phyloP scores from a whole-genome alignment of 2,113 vertebrate genomes.

The Limnothrissa miodon region DNA sequence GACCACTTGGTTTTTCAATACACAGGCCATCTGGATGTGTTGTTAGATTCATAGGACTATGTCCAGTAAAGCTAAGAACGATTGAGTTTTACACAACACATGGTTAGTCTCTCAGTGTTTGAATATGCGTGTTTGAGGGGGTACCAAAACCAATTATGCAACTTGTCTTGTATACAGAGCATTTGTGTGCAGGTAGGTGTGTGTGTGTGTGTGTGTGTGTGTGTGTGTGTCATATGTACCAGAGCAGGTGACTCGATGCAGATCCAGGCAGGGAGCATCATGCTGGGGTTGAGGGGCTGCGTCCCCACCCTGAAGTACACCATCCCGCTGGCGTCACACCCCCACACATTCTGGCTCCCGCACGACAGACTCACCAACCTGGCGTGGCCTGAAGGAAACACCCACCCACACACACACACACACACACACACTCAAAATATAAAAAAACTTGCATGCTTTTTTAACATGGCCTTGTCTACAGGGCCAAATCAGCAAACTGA shows the following conservation, averaged over 20 bases:
- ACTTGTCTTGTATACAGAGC: too few species aligned
- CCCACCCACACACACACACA: slow-evolving; percentile 24
- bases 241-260: slow-evolving; percentile 88
- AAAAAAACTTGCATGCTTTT: not conserved
- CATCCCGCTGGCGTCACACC: slow-evolving; percentile 83
- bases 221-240: slow-evolving; percentile 66
- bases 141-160: too few species aligned
- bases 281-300: slow-evolving; percentile 92
- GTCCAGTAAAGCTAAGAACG: not conserved
- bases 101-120: not conserved
- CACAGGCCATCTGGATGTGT: too few species aligned
- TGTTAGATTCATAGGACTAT: not conserved
- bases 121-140: too few species aligned
- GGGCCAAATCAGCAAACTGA: not conserved
- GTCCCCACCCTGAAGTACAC: slow-evolving; percentile 96
- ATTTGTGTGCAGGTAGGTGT: not conserved
- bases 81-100: not conserved
- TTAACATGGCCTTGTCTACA: not conserved
- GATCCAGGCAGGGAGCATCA: slow-evolving; percentile 99
- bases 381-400: slow-evolving; percentile 72
- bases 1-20: too few species aligned
- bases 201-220: slow-evolving; percentile 11
- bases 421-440: not conserved
- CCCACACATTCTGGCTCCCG: slow-evolving; percentile 95
- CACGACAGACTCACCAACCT: slow-evolving; percentile 85